phyloP scores from a whole-genome alignment of 2,888 invertebrate species.

The Agrilus biguttatus region DNA sequence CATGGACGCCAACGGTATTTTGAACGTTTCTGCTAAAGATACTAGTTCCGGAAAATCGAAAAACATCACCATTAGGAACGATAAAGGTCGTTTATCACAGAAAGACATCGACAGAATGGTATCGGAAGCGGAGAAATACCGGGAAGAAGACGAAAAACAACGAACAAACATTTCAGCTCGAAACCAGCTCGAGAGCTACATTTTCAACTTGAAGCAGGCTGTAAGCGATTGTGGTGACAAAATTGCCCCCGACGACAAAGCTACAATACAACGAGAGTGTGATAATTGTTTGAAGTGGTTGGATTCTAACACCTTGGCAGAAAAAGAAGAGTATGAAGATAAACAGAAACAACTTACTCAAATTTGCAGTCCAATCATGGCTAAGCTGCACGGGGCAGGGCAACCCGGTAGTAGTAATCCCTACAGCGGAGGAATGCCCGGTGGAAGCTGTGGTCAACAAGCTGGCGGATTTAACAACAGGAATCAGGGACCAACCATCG shows the following conservation, averaged over 20 bases:
- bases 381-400: slow-evolving; percentile 34
- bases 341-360: slow-evolving; percentile 38
- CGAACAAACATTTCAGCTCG: slow-evolving; percentile 49
- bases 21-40: slow-evolving; percentile 42
- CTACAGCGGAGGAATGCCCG: slow-evolving; percentile 18
- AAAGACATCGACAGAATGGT: slow-evolving; percentile 72
- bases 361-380: slow-evolving; percentile 43
- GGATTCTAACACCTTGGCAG: slow-evolving; percentile 49
- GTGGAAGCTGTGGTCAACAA: slow-evolving; percentile 14
- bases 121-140: slow-evolving; percentile 56
- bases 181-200: slow-evolving; percentile 57
- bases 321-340: slow-evolving; percentile 50
- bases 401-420: slow-evolving; percentile 3
- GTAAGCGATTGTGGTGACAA: slow-evolving; percentile 46
- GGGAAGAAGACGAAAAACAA: slow-evolving; percentile 57
- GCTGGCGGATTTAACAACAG: slow-evolving; percentile 12
- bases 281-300: slow-evolving; percentile 50
- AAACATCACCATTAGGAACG: slow-evolving; percentile 70
- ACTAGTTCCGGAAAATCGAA: slow-evolving; percentile 48
- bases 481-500: slow-evolving; percentile 36
- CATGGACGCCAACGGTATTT: slow-evolving; percentile 59
- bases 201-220: slow-evolving; percentile 54
- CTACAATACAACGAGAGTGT: slow-evolving; percentile 36
- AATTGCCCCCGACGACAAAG: slow-evolving; percentile 49
- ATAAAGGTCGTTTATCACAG: slow-evolving; percentile 66